Conservation (phyloP, 2,113 vertebrate species). For the Dromas ardeola region DNA sequence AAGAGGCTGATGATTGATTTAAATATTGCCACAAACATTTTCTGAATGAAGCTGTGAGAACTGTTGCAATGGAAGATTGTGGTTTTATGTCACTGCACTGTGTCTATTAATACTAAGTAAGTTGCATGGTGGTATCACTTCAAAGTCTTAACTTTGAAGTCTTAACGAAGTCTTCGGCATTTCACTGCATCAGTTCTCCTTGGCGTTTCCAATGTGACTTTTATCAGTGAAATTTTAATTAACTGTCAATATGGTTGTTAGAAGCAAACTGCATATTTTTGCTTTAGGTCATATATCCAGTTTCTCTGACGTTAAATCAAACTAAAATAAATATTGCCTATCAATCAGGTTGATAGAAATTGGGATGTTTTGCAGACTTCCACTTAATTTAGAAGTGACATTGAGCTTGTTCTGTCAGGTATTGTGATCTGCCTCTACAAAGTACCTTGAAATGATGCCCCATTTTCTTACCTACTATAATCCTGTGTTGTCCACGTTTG, state of each 20-base stretch:
- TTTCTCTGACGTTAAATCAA: not conserved
- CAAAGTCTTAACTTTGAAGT: too few relatives aligned
- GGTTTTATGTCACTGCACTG: not conserved
- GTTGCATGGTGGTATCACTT: not conserved
- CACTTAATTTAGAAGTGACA: not conserved
- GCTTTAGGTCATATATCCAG: not conserved
- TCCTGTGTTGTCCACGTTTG: not conserved
- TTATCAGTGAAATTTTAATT: not conserved
- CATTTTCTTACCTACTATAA: not conserved
- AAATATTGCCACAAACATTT: not conserved
- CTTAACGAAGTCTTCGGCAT: too few relatives aligned
- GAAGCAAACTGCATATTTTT: not conserved
- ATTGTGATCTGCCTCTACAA: not conserved
- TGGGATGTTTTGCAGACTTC: not conserved
- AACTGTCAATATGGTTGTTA: not conserved
- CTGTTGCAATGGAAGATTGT: not conserved
- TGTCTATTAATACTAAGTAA: not conserved
- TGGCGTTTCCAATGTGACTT: not conserved
- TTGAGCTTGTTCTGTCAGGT: not conserved
- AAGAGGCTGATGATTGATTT: not conserved
- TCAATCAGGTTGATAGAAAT: not conserved
- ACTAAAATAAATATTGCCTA: not conserved
- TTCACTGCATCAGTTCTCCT: too few relatives aligned
- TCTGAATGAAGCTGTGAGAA: not conserved
- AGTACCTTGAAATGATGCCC: not conserved